A percentile compares a stretch with the other conserved stretches of the same genome.
Evolutionary conservation across 1,140 invertebrate genomes (phyloP).

Genomic region (Drosophila melanica): DNA sequence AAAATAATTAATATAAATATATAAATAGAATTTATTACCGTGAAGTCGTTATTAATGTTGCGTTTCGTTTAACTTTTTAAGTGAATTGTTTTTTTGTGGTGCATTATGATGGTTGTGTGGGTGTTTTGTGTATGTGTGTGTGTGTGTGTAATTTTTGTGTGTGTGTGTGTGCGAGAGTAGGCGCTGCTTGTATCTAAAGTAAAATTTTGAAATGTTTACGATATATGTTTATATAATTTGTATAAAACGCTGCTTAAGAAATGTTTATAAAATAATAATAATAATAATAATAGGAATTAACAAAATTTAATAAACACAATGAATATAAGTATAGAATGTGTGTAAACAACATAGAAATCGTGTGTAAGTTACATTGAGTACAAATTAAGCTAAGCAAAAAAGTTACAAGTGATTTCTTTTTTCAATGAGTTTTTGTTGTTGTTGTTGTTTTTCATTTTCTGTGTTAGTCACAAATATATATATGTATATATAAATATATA

Average conservation of each 20-base stretch:
- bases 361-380: constrained; percentile 44
- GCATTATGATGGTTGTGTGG: constrained; percentile 4
- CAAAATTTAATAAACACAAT: constrained; percentile 40
- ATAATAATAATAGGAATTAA: constrained; percentile 19
- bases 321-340: constrained; percentile 14
- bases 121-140: constrained; percentile 4
- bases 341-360: constrained; percentile 40
- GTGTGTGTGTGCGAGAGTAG: constrained; percentile 52
- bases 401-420: constrained; percentile 22
- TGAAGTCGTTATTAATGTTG: constrained; percentile 56
- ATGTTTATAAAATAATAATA: constrained; percentile 15
- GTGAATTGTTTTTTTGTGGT: constrained; percentile 46
- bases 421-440: constrained; percentile 33
- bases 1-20: constrained; percentile 20
- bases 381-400: constrained; percentile 36
- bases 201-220: constrained; percentile 34
- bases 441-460: constrained; percentile 27
- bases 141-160: constrained; percentile 22
- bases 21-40: constrained; percentile 60
- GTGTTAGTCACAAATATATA: constrained; percentile 48
- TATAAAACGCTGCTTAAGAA: constrained; percentile 28
- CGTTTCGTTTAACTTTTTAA: constrained; percentile 45
- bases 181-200: constrained; percentile 66
- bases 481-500: constrained; percentile 32
- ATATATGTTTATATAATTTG: constrained; percentile 9